Conservation (phyloP, 2,888 invertebrate species). For the Alentia gelatinosa region DNA sequence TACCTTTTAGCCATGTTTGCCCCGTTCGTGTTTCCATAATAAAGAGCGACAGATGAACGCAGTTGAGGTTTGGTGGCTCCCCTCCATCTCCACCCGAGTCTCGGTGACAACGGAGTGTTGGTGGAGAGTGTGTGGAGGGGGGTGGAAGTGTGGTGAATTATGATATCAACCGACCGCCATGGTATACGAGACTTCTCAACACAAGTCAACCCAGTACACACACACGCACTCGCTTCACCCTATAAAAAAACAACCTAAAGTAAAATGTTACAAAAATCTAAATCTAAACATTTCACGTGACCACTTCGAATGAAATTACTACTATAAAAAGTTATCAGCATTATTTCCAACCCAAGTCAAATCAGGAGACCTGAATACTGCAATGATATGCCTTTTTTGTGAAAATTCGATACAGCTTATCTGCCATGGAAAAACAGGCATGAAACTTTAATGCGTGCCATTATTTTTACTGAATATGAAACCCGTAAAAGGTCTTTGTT, state of each 20-base stretch:
- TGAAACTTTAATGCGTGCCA: neutral
- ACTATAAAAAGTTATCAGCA: neutral
- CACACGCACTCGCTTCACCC: neutral
- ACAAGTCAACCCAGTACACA: no score
- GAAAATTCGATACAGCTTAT: neutral
- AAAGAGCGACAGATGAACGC: constrained; percentile 16
- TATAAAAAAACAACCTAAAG: neutral
- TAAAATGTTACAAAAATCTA: neutral
- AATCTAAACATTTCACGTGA: neutral
- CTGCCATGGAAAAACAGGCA: neutral
- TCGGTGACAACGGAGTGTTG: neutral
- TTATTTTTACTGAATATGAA: neutral
- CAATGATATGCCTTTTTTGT: neutral
- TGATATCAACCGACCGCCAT: neutral
- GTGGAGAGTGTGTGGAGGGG: neutral
- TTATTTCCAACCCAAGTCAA: neutral
- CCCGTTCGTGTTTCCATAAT: constrained; percentile 8
- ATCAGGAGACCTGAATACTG: neutral
- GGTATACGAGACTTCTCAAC: no score
- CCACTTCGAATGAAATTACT: neutral
- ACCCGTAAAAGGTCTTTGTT: neutral
- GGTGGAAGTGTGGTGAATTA: neutral
- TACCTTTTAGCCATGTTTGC: constrained; percentile 26
- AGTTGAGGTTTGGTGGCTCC: neutral
- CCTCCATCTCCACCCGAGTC: neutral